A percentile compares a stretch with the other conserved stretches of the same genome.
Evolutionary conservation across 2,113 vertebrate species (phyloP).

Genomic region (Procavia capensis): DNA sequence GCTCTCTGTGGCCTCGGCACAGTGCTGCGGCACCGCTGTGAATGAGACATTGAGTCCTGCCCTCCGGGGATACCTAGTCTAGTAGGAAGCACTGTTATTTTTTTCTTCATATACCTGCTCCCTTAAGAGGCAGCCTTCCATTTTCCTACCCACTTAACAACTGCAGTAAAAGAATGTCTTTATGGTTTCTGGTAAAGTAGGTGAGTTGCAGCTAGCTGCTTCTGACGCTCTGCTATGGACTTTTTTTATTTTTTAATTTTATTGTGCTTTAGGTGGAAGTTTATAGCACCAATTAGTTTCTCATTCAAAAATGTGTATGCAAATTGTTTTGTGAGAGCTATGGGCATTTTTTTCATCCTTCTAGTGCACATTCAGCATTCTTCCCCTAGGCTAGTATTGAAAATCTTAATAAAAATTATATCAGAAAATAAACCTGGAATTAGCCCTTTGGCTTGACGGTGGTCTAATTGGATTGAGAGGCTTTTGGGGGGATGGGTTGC

Average conservation of each 20-base stretch:
- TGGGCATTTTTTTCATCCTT: neutral
- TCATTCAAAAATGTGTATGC: too few relatives aligned
- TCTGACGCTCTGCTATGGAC: neutral
- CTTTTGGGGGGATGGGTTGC: neutral
- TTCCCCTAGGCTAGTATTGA: neutral
- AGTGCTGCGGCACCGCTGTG: neutral
- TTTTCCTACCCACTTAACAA: neutral
- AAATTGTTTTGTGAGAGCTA: neutral
- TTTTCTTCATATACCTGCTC: neutral
- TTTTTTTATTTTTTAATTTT: too few relatives aligned
- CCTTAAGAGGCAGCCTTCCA: neutral
- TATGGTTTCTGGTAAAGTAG: neutral
- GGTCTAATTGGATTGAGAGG: neutral
- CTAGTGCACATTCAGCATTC: neutral
- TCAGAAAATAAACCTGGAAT: conserved; percentile 39
- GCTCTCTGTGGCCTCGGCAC: neutral
- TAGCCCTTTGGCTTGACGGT: neutral
- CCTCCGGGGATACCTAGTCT: neutral
- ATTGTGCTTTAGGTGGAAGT: too few relatives aligned
- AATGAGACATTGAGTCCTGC: neutral
- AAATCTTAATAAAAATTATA: conserved; percentile 54
- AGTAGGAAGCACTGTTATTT: neutral
- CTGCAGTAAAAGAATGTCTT: neutral
- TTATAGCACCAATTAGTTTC: too few relatives aligned
- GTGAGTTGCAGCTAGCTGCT: neutral